Conservation (phyloP, 2,797 vertebrate genomes). For the Premnoplex brunnescens region DNA sequence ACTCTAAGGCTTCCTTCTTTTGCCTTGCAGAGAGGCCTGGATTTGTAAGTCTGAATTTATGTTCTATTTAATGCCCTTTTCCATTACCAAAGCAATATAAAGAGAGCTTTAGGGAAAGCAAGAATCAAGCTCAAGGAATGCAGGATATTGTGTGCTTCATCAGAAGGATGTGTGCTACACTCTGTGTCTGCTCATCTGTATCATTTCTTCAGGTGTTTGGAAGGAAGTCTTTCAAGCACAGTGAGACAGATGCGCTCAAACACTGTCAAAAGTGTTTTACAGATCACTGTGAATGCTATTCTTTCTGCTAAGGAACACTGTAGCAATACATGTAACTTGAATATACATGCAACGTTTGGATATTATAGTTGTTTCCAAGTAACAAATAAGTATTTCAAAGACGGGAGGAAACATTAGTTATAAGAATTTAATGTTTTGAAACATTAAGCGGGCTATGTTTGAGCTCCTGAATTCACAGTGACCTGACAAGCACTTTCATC, state of each 20-base stretch:
- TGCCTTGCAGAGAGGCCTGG: background rate
- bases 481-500: background rate
- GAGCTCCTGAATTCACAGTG: background rate
- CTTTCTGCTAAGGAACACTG: background rate
- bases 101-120: background rate
- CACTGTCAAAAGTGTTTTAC: background rate
- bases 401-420: background rate
- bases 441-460: background rate
- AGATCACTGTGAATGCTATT: background rate
- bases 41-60: background rate
- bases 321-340: background rate
- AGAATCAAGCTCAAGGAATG: slow-evolving; percentile 47
- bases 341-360: background rate
- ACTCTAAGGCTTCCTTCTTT: slow-evolving; percentile 8
- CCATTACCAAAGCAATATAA: background rate
- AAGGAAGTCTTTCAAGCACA: background rate
- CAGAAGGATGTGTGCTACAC: background rate
- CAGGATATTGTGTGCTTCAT: background rate
- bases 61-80: background rate
- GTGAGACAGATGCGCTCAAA: background rate
- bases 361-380: background rate
- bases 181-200: background rate
- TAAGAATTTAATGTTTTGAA: background rate
- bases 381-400: background rate
- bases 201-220: background rate